Conservation (phyloP, 2,888 invertebrate genomes). For the Limnephilus auricula region DNA sequence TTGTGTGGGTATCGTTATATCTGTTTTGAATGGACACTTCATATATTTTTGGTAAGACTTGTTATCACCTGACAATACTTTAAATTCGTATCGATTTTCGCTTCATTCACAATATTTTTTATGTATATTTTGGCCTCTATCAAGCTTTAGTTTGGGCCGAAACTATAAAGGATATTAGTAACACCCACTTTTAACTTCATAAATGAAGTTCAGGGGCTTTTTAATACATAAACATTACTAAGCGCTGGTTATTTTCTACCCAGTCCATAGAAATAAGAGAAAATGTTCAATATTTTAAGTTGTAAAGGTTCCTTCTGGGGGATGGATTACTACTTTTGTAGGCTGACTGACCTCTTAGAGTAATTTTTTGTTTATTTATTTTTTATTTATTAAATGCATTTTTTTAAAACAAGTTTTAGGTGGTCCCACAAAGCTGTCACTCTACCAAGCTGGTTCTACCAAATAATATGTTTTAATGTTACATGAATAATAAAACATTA, state of each 20-base stretch:
- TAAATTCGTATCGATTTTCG: not conserved
- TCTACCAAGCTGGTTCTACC: no score
- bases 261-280: not conserved
- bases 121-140: not conserved
- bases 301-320: not conserved
- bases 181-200: not conserved
- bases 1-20: not conserved
- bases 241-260: not conserved
- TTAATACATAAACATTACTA: not conserved
- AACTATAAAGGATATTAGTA: not conserved
- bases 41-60: not conserved
- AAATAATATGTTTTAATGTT: no score
- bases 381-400: no score
- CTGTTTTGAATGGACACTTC: not conserved
- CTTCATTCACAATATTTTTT: not conserved
- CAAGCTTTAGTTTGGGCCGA: not conserved
- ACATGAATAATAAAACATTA: no score
- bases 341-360: not conserved
- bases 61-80: not conserved
- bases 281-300: not conserved
- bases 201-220: not conserved
- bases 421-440: no score
- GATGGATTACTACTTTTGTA: no score
- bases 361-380: no score
- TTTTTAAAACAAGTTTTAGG: no score